These are phyloP conservation scores for Erythrolamprus reginae DNA, from an alignment of 2,113 vertebrate genomes.

Conservation along the genomic window DNA sequence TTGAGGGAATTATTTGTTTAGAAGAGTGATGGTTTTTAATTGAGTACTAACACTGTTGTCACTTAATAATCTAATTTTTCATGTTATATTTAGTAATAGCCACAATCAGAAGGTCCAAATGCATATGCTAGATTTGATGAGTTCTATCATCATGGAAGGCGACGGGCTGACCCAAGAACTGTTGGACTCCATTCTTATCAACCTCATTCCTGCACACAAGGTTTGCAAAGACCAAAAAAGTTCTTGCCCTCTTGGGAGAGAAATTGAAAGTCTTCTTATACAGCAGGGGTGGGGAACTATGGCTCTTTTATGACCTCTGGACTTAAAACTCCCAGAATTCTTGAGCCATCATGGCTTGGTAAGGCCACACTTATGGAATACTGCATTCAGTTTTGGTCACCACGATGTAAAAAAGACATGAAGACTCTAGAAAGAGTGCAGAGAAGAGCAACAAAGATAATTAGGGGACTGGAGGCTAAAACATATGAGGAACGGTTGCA, in stretches of 20 bases:
- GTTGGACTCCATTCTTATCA: constrained; percentile 97
- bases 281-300: neutral
- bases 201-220: constrained; percentile 99
- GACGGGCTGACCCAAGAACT: constrained; percentile 98
- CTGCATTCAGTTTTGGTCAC: too few relatives aligned
- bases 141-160: constrained; percentile 99
- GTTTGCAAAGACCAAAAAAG: constrained; percentile 56
- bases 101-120: constrained; percentile 99
- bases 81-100: constrained; percentile 81
- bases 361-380: too few relatives aligned
- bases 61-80: neutral
- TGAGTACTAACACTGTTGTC: neutral
- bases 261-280: neutral
- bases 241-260: neutral
- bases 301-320: neutral
- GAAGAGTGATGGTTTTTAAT: too few relatives aligned
- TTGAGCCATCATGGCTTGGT: too few relatives aligned
- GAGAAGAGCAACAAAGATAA: too few relatives aligned
- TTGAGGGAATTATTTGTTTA: too few relatives aligned
- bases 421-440: too few relatives aligned
- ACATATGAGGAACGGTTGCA: too few relatives aligned
- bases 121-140: constrained; percentile 99
- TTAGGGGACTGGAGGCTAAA: too few relatives aligned
- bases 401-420: too few relatives aligned
- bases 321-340: neutral